Base-by-base conservation (phyloP, 2,113 vertebrate genomes). In the Tragelaphus imberbis region DNA sequence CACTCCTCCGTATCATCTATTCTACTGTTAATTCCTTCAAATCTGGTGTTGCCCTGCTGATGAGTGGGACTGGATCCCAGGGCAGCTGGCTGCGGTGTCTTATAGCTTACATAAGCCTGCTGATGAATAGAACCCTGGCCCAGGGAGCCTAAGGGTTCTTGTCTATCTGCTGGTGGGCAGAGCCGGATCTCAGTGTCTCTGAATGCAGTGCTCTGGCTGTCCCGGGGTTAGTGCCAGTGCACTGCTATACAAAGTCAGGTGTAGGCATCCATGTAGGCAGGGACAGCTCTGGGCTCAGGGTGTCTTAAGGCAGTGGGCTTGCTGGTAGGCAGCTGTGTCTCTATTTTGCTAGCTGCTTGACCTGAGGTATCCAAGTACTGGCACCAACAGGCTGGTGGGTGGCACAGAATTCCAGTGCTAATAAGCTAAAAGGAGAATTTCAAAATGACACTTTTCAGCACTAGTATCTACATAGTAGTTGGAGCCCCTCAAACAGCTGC, bases 321-420 rank as follows among this genome's bases (percentile, higher is more conserved):
- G 81, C 19, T 55, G 81, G 51, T 36, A 53, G 21, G 12, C 10
- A 21, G 53, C 33, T 55, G 19, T 36, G 81, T 36, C 81, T 55
- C 11, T 21, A 84, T 33, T 12, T 55, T 23, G 51, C 11, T 23
- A 25, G 51, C 19, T 84, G 21, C 33, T 36, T 55, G 12, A 33
- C 12, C 81, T 2, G 12, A 36, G 17, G 51, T 49, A 82, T 36
- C 81, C 33, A 25, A 7, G 51, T 55, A 14, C 51, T n/a, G 33
- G 33, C 13, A 53, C 51, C 81, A 23, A 1, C 21, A 55, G 11
- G 30, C 33, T 15, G 33, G 51, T 55, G 51, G 33, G 81, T 3
- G 1, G 81, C 2, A 0, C 11, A 0, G 12, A 12, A 6, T 25
- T 12, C 51, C 33, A 25, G 33, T 7, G 81, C 51, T 56, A 13